Evolutionary conservation across 2,888 invertebrate genomes (phyloP).

Genomic region (Phytoseiulus persimilis): DNA sequence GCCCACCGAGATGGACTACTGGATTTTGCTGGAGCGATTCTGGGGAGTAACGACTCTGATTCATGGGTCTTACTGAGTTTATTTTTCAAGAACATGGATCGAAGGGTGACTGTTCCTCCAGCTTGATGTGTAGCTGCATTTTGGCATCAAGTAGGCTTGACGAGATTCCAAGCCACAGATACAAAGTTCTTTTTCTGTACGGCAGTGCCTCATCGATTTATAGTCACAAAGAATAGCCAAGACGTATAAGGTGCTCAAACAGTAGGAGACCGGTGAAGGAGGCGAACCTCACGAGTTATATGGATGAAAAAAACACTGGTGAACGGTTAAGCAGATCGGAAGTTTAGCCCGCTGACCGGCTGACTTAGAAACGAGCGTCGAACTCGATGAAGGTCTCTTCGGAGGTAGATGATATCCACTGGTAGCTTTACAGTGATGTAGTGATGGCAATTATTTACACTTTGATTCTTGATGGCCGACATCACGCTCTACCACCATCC

Average conservation of each 20-base stretch:
- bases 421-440: neutral
- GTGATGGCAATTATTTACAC: neutral
- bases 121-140: neutral
- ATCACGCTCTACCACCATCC: neutral
- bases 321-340: neutral
- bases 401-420: neutral
- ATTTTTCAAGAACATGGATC: neutral
- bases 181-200: neutral
- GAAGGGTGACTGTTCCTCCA: neutral
- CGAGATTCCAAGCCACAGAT: neutral
- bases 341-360: neutral
- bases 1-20: too few relatives aligned
- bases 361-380: neutral
- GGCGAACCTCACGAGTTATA: neutral
- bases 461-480: neutral
- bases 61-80: neutral
- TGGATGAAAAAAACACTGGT: neutral
- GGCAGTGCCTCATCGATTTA: neutral
- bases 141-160: neutral
- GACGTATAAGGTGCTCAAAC: neutral
- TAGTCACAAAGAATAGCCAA: neutral
- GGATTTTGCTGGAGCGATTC: neutral
- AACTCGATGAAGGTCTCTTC: neutral
- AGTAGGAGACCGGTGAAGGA: neutral
- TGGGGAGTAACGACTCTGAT: neutral